phyloP scores from a whole-genome alignment of 2,113 vertebrate species.

The Myanophis thanlyinensis region DNA sequence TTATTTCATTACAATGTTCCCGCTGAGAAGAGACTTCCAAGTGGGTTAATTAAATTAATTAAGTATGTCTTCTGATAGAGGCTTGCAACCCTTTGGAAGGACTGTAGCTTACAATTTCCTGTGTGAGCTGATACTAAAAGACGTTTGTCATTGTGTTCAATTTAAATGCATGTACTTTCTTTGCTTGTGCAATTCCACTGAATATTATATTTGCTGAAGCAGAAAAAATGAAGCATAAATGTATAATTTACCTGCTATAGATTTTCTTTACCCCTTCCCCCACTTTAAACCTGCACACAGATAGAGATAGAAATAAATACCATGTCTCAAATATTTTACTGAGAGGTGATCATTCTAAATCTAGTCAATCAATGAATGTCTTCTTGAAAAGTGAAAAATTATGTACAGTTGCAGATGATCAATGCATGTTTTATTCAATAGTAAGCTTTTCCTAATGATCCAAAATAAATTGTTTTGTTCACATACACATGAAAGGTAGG shows the following conservation, averaged over 20 bases:
- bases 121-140: constrained; percentile 42
- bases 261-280: neutral
- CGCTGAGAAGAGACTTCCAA: constrained; percentile 51
- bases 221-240: constrained; percentile 32
- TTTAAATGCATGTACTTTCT: constrained; percentile 45
- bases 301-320: neutral
- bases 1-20: constrained; percentile 62
- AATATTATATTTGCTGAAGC: constrained; percentile 44
- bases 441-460: neutral
- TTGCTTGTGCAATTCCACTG: constrained; percentile 26
- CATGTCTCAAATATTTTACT: neutral
- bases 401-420: neutral
- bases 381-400: neutral
- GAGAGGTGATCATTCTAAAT: constrained; percentile 11
- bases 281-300: neutral
- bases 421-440: neutral
- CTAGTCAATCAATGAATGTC: neutral
- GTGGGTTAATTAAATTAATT: constrained; percentile 56
- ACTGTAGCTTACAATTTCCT: constrained; percentile 5
- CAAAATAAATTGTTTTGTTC: neutral
- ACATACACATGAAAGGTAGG: neutral
- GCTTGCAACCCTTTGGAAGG: constrained; percentile 42
- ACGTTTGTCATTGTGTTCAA: constrained; percentile 54
- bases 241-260: constrained; percentile 11
- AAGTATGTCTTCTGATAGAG: constrained; percentile 52